Conservation (phyloP, 1,140 invertebrate genomes). For the Tetramorium parvispinum region DNA sequence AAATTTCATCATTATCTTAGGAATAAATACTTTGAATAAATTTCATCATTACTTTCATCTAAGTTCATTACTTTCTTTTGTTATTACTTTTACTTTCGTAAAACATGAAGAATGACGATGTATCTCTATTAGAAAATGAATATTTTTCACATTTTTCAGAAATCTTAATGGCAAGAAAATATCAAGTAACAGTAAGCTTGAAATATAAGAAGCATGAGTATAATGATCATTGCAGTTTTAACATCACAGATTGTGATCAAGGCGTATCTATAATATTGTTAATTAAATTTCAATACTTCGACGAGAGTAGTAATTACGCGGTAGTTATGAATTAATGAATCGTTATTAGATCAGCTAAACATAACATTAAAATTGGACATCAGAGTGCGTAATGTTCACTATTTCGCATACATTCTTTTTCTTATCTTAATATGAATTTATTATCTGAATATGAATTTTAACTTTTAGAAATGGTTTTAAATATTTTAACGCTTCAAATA, state of each 20-base stretch:
- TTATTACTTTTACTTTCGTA: background rate
- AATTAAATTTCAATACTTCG: conserved; percentile 2
- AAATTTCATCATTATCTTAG: background rate
- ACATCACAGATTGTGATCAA: background rate
- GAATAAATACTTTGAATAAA: too few species aligned
- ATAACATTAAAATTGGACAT: background rate
- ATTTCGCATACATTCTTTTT: background rate
- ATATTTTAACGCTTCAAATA: background rate
- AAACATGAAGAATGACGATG: background rate
- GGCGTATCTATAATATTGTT: background rate
- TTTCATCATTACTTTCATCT: background rate
- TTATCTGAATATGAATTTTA: background rate
- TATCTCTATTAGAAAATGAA: background rate
- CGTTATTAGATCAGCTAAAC: background rate
- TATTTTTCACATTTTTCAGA: conserved; percentile 1
- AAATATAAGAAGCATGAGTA: background rate
- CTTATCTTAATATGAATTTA: too few species aligned
- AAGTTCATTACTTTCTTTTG: background rate
- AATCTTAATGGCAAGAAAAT: background rate
- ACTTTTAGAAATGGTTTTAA: background rate
- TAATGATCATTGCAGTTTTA: background rate
- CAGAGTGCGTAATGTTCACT: background rate
- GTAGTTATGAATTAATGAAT: background rate
- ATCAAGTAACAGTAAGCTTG: background rate
- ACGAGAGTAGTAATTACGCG: background rate